Conservation (phyloP, 2,113 vertebrate species). For the Dipodomys merriami region DNA sequence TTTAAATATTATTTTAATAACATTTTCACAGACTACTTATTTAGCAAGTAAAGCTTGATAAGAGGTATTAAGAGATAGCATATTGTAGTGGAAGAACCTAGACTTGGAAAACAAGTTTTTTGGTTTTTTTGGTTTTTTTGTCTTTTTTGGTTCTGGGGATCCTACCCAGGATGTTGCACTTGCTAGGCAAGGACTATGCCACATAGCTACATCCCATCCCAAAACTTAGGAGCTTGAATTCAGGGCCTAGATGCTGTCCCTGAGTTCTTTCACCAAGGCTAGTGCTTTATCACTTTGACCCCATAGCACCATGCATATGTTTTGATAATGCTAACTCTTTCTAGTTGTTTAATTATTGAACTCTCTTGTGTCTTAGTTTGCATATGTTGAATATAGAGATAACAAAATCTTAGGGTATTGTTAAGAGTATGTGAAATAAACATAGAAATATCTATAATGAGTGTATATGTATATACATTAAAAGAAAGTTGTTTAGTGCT, state of each 20-base stretch:
- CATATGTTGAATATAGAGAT: neutral
- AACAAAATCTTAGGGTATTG: neutral
- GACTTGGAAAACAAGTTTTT: neutral
- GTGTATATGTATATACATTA: neutral
- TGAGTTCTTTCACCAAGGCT: no score
- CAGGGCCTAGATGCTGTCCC: no score
- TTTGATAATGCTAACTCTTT: neutral
- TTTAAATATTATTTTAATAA: slow-evolving; percentile 35
- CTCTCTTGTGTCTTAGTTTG: neutral
- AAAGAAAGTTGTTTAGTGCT: no score
- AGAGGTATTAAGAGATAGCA: neutral
- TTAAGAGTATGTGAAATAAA: neutral
- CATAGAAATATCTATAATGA: neutral
- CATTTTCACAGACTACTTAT: neutral
- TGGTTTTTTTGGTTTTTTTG: neutral
- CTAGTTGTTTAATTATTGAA: neutral
- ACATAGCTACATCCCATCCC: no score
- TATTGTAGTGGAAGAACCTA: neutral
- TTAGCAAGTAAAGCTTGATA: slow-evolving; percentile 21
- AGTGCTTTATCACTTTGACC: no score
- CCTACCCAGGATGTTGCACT: no score
- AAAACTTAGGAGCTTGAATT: no score
- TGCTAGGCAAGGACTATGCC: no score
- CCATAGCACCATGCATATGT: no score
- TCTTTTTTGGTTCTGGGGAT: no score